Conservation (phyloP, 2,797 vertebrate species). For the Phylloscopus collybita region DNA sequence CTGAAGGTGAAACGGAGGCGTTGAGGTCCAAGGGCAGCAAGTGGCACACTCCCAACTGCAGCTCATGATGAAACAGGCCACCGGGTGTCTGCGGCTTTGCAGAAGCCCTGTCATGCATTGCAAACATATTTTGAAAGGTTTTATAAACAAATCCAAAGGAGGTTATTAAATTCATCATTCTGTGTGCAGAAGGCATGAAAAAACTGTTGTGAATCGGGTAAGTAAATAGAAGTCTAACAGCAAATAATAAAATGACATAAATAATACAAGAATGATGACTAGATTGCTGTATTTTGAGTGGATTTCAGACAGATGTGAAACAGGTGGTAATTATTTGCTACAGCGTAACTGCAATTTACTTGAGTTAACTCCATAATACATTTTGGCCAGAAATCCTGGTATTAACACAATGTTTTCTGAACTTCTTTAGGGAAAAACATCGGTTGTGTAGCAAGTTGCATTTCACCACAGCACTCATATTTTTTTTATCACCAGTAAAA, state of each 20-base stretch:
- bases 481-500: not conserved
- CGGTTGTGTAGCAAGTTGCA: not conserved
- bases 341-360: constrained; percentile 45
- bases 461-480: not conserved
- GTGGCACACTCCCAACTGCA: not conserved
- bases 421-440: not conserved
- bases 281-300: constrained; percentile 50
- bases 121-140: constrained; percentile 54
- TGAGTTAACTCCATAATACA: constrained; percentile 26
- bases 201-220: constrained; percentile 11
- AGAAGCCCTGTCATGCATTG: not conserved
- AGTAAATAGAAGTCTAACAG: constrained; percentile 39
- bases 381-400: constrained; percentile 45
- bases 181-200: constrained; percentile 54
- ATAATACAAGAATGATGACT: constrained; percentile 29
- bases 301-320: constrained; percentile 45
- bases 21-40: not conserved
- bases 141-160: constrained; percentile 51
- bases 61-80: constrained; percentile 11
- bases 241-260: constrained; percentile 52
- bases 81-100: not conserved
- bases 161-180: constrained; percentile 36
- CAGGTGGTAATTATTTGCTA: constrained; percentile 56
- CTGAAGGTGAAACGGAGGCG: not conserved
- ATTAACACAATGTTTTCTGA: not conserved